These are phyloP conservation scores for Cassiopea xamachana DNA, from an alignment of 30 jellyfish, hydroid and myxozoan genomes.

Conservation along the genomic window DNA sequence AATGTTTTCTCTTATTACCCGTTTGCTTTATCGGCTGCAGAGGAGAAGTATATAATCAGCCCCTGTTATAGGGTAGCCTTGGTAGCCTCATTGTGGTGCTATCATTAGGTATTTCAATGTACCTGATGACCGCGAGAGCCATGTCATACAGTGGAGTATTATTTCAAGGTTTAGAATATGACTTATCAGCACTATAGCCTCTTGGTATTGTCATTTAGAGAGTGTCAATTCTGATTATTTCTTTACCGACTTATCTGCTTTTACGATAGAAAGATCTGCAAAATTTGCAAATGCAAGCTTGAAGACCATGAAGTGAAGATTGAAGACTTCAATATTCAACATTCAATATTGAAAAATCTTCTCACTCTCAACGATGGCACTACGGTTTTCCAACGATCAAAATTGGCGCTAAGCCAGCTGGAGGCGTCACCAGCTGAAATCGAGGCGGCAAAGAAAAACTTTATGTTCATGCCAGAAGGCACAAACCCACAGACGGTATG, in stretches of 20 bases:
- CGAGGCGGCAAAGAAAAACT: conserved; percentile 86
- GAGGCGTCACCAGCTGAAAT: conserved; percentile 75
- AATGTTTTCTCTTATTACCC: no score
- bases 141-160: no score
- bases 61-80: no score
- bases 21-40: no score
- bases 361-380: conserved; percentile 72
- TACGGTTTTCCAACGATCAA: conserved; percentile 65
- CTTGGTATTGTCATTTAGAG: no score
- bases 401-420: conserved; percentile 43
- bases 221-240: no score
- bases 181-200: no score
- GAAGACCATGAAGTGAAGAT: conserved; percentile 90
- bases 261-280: conserved; percentile 76
- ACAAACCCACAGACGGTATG: conserved; percentile 83
- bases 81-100: no score
- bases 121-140: no score
- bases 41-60: no score
- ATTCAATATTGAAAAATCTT: conserved; percentile 60
- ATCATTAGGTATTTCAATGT: no score
- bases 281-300: conserved; percentile 79
- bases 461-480: conserved; percentile 91
- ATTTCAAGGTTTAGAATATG: no score
- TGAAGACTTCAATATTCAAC: conserved; percentile 85
- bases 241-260: not conserved